These are phyloP conservation scores for Eulemur rubriventer DNA, from an alignment of 2,797 vertebrate genomes.

Conservation along the genomic window DNA sequence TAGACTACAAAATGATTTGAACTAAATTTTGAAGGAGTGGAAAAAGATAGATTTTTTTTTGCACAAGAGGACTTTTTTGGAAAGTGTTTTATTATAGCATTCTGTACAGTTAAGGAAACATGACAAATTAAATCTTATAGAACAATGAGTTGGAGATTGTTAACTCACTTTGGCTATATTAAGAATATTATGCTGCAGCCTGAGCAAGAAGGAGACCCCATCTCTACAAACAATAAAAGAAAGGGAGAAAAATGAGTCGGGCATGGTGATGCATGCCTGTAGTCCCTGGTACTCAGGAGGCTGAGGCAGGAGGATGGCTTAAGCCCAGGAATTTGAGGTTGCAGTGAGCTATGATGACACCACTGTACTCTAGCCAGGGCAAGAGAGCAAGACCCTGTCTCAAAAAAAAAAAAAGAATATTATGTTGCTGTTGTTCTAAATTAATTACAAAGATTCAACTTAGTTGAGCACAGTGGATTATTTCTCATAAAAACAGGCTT, in stretches of 20 bases:
- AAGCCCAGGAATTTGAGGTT: background rate
- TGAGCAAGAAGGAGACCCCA: background rate
- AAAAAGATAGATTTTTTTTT: background rate
- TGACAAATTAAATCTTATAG: background rate
- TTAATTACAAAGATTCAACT: background rate
- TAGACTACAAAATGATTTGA: background rate
- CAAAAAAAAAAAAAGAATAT: background rate
- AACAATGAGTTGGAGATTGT: constrained; percentile 4
- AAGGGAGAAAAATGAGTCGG: no score
- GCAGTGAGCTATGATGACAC: background rate
- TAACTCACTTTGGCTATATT: background rate
- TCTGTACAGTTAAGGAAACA: background rate
- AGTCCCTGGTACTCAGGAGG: background rate
- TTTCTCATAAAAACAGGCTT: background rate
- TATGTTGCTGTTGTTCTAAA: background rate
- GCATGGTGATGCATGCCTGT: no score
- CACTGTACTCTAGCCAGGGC: background rate
- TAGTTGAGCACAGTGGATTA: background rate
- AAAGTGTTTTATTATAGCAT: background rate
- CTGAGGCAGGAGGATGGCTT: background rate
- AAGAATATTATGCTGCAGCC: background rate
- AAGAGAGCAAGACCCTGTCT: background rate
- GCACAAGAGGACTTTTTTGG: background rate
- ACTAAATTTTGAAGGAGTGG: constrained; percentile 8
- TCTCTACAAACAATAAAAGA: background rate